Percentiles rank a stretch among this genome's conserved stretches.
These are phyloP conservation scores for Notechis scutatus DNA, from an alignment of 2,113 vertebrate species.

Conservation along the genomic window DNA sequence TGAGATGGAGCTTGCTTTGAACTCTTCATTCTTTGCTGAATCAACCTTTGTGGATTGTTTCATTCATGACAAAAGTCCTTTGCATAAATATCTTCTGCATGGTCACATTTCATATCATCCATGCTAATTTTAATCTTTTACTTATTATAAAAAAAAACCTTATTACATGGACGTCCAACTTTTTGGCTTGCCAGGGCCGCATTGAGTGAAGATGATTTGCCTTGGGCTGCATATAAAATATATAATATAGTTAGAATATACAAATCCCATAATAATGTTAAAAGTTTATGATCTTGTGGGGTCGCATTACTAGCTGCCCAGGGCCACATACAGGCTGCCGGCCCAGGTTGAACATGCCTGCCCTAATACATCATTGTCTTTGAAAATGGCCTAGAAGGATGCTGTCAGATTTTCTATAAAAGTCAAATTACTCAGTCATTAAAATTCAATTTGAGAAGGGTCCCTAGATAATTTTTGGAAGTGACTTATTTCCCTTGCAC, in stretches of 20 bases:
- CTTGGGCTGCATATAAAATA: too few species aligned
- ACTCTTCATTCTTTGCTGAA: not conserved
- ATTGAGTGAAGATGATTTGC: too few species aligned
- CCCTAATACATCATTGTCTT: not conserved
- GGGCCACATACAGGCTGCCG: too few species aligned
- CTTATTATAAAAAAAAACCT: not conserved
- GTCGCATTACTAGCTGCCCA: too few species aligned
- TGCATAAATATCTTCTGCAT: not conserved
- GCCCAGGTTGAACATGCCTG: too few species aligned
- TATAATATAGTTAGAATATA: too few species aligned
- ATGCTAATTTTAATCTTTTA: not conserved
- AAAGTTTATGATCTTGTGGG: too few species aligned
- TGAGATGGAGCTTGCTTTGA: not conserved
- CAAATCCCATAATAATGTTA: too few species aligned
- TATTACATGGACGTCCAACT: too few species aligned
- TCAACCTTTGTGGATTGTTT: not conserved
- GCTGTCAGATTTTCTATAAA: not conserved
- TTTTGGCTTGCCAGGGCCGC: too few species aligned
- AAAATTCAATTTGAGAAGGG: not conserved
- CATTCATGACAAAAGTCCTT: not conserved
- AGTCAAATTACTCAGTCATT: not conserved
- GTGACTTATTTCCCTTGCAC: not conserved
- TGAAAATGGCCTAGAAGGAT: not conserved
- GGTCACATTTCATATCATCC: not conserved
- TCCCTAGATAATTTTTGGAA: not conserved